Conservation (phyloP, 2,888 invertebrate species). For the Glyphotaelius pellucidus region DNA sequence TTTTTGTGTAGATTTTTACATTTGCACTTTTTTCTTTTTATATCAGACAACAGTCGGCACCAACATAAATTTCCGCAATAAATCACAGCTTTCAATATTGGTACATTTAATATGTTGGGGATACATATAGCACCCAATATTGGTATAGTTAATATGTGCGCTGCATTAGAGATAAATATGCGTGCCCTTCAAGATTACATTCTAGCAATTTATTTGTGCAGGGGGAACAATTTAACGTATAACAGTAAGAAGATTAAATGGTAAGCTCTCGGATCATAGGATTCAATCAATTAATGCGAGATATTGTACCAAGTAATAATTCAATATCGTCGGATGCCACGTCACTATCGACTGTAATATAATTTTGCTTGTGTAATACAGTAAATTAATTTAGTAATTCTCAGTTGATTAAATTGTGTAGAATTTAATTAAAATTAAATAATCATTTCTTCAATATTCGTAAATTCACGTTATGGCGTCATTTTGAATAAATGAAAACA, state of each 20-base stretch:
- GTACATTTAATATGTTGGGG: background rate
- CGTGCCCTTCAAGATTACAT: slow-evolving; percentile 48
- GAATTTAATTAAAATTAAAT: background rate
- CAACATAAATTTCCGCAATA: background rate
- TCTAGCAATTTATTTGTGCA: slow-evolving; percentile 46
- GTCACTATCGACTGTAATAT: background rate
- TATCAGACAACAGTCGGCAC: background rate
- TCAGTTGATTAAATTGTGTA: background rate
- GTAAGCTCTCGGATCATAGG: slow-evolving; percentile 50
- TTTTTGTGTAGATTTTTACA: background rate
- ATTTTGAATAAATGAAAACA: no score
- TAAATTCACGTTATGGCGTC: no score
- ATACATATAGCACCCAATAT: background rate
- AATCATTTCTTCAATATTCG: no score
- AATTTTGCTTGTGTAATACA: background rate
- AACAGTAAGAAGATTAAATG: slow-evolving; percentile 54
- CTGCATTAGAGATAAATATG: slow-evolving; percentile 31
- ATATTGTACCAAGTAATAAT: slow-evolving; percentile 40
- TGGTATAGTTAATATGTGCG: slow-evolving; percentile 28
- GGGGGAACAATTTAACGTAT: slow-evolving; percentile 23
- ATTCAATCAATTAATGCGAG: slow-evolving; percentile 55
- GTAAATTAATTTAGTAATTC: background rate
- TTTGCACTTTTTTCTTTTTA: background rate
- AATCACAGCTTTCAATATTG: background rate
- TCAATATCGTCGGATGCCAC: background rate